Base-by-base conservation (phyloP, 2,888 invertebrate genomes). In the Amphipyra berbera region DNA sequence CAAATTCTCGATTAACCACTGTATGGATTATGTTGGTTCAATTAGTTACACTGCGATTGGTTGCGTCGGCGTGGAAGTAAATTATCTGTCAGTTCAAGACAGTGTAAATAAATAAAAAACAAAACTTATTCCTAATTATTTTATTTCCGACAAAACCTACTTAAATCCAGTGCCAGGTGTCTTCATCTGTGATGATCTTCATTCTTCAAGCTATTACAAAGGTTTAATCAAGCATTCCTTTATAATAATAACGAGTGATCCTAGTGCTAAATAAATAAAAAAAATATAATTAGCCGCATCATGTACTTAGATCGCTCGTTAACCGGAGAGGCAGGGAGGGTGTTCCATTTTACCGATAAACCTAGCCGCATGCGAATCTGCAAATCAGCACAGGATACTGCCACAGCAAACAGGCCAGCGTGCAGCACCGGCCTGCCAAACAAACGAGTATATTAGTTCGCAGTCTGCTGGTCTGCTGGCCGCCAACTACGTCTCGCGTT, bases 361-460 rank as follows among this genome's bases (percentile, higher is more conserved):
- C 90, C 91, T 92, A 94, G 88, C 90, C 85, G 85, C 83, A 84
- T 73, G 53, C 65, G 72, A 77, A 94, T 92, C 94, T 94, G 94
- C 90, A 93, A 94, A 94, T 90, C 94, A 91, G 94, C 92, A 93
- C 93, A 90, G 92, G 89, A 93, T 83, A 92, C 94, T 92, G 94
- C 93, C 92, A 90, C 94, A 92, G 94, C 93, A 92, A 89, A 91
- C 93, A 94, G 94, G 94, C 95, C 94, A 94, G 93, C 95, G 90
- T 81, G 91, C 94, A 90, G 90, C 94, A 94, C 95, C 95, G 94
- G 94, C 95, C 95, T 95, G 95, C 91, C 95, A 91, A 95, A 95
- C 94, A 94, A 95, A 94, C 85, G 88, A 82, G 86, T 81, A 82
- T 78, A 88, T 94, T 94, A 94, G 90, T 88, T 81, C 82, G 74